Evolutionary conservation across 2,888 invertebrate genomes (phyloP).

Genomic region (Oligia strigilis): DNA sequence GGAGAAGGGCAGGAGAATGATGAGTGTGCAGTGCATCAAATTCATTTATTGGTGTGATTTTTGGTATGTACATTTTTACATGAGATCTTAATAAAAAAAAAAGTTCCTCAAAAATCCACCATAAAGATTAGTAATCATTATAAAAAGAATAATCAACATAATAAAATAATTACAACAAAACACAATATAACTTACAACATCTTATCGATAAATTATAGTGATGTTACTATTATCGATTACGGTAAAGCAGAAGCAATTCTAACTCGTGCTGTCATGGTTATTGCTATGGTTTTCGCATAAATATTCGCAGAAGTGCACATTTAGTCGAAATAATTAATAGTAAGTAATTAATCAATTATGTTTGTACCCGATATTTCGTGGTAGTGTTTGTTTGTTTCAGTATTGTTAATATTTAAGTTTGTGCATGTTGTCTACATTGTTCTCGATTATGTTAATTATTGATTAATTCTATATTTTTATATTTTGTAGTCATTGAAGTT

Average conservation of each 20-base stretch:
- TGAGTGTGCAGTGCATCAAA: too few relatives aligned
- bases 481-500: constrained; percentile 8
- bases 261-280: not conserved
- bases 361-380: constrained; percentile 5
- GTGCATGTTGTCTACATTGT: constrained; percentile 38
- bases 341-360: constrained; percentile 22
- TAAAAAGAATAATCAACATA: too few relatives aligned
- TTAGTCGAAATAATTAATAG: not conserved
- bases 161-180: too few relatives aligned
- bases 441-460: constrained; percentile 53
- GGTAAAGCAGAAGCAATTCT: not conserved
- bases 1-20: not conserved
- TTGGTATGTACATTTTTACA: too few relatives aligned
- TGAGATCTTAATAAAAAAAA: too few relatives aligned
- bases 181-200: too few relatives aligned
- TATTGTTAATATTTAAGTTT: constrained; percentile 51
- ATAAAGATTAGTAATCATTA: too few relatives aligned
- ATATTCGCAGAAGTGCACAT: constrained; percentile 17
- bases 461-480: constrained; percentile 33
- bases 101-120: too few relatives aligned
- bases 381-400: constrained; percentile 38
- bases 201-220: constrained; percentile 6
- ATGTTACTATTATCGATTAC: not conserved
- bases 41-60: too few relatives aligned
- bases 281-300: not conserved